These are phyloP conservation scores for Pogonophryne albipinna DNA, from an alignment of 2,797 vertebrate species.

Conservation along the genomic window DNA sequence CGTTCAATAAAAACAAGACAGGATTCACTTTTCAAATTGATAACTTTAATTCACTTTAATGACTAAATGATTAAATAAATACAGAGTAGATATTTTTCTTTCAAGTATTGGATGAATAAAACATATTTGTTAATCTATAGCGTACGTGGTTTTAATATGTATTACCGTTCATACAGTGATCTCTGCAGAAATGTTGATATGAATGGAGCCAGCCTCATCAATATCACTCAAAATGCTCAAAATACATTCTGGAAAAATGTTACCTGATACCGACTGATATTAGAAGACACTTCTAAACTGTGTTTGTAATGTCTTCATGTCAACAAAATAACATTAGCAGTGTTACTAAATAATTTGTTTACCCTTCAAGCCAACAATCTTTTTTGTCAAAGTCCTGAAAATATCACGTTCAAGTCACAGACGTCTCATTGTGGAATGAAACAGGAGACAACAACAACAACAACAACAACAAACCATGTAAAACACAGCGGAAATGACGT, in stretches of 20 bases:
- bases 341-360: conserved; percentile 9
- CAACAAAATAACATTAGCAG: conserved; percentile 11
- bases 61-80: conserved; percentile 48
- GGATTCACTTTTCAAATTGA: conserved; percentile 45
- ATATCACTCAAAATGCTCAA: conserved; percentile 40
- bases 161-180: conserved; percentile 18
- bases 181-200: conserved; percentile 24
- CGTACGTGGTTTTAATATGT: conserved; percentile 40
- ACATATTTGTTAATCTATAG: conserved; percentile 53
- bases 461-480: conserved; percentile 10
- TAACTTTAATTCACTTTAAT: conserved; percentile 48
- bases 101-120: conserved; percentile 63
- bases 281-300: too few relatives aligned
- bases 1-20: conserved; percentile 29
- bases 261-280: conserved; percentile 25
- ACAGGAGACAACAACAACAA: background rate
- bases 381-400: conserved; percentile 51
- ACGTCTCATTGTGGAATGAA: conserved; percentile 2
- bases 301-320: conserved; percentile 19
- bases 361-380: conserved; percentile 40
- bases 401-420: conserved; percentile 25
- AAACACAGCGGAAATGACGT: conserved; percentile 19
- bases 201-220: conserved; percentile 14
- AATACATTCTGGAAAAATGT: conserved; percentile 51
- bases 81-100: conserved; percentile 56